These are phyloP conservation scores for Sardinella longiceps DNA, from an alignment of 2,797 vertebrate genomes.

Conservation along the genomic window DNA sequence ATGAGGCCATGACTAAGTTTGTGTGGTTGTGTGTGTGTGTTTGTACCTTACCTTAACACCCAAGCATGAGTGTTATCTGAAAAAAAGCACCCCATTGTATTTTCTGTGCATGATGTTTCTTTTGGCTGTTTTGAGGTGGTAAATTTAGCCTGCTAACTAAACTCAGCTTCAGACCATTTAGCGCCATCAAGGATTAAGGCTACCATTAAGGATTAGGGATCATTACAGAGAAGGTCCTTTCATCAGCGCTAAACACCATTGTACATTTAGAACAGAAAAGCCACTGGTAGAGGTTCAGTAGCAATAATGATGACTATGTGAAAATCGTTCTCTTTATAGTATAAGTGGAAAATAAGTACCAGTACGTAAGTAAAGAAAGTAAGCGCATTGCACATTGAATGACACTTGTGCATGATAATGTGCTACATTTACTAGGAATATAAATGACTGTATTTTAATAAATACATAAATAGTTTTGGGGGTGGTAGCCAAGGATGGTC, in stretches of 20 bases:
- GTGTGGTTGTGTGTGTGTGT: conserved; percentile 52
- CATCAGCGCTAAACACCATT: conserved; percentile 46
- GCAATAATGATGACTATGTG: background rate
- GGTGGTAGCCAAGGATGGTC: background rate
- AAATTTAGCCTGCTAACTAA: background rate
- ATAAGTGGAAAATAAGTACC: too few relatives aligned
- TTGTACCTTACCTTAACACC: conserved; percentile 16
- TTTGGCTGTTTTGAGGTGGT: background rate
- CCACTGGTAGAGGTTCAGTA: background rate
- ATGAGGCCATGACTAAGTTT: conserved; percentile 27
- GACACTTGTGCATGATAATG: too few relatives aligned
- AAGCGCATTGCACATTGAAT: too few relatives aligned
- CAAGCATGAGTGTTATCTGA: background rate
- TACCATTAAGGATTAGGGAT: conserved; percentile 41
- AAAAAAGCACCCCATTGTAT: background rate
- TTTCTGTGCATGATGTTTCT: background rate
- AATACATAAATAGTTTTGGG: too few relatives aligned
- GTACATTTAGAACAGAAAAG: background rate
- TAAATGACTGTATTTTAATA: too few relatives aligned
- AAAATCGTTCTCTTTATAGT: background rate
- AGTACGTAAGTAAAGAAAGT: too few relatives aligned
- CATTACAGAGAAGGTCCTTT: conserved; percentile 32
- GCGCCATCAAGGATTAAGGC: conserved; percentile 63
- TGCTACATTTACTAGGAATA: too few relatives aligned
- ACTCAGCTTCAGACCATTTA: conserved; percentile 61